These are phyloP conservation scores for Sthenelais limicola DNA, from an alignment of 2,888 invertebrate species.

Conservation along the genomic window DNA sequence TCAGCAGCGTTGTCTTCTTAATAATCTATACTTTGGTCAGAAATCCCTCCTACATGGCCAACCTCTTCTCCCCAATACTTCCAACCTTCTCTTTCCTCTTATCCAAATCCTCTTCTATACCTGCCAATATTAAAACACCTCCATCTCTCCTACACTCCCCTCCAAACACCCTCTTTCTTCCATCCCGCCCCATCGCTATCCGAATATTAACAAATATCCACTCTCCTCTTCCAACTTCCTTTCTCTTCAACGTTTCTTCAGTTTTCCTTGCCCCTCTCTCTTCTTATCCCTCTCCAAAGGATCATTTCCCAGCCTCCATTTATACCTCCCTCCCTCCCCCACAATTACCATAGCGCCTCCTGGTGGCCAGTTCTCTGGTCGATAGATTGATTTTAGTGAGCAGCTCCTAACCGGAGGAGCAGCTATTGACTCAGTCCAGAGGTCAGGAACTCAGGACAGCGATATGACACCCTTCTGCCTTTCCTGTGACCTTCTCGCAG, in stretches of 20 bases:
- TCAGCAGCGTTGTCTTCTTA: too few relatives aligned
- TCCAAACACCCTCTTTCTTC: not conserved
- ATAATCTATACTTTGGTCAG: too few relatives aligned
- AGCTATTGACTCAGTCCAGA: too few relatives aligned
- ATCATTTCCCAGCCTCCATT: not conserved
- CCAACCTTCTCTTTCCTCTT: not conserved
- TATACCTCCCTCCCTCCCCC: conserved; percentile 9
- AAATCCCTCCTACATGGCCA: not conserved
- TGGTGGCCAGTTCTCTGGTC: not conserved
- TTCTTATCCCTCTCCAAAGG: not conserved
- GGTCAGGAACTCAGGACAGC: too few relatives aligned
- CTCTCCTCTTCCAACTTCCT: not conserved
- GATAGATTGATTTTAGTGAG: too few relatives aligned
- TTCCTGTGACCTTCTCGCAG: not conserved
- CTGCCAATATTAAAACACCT: not conserved
- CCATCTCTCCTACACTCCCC: not conserved
- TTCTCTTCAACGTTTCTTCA: not conserved
- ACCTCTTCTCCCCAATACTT: not conserved
- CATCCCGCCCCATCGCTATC: not conserved
- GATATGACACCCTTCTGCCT: not conserved
- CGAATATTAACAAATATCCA: too few relatives aligned
- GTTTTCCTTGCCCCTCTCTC: not conserved
- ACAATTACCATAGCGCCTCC: not conserved
- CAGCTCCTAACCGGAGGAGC: too few relatives aligned
- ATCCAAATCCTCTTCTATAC: not conserved